These are phyloP conservation scores for Pelecanoides urinatrix DNA, from an alignment of 2,113 vertebrate species.

Conservation along the genomic window DNA sequence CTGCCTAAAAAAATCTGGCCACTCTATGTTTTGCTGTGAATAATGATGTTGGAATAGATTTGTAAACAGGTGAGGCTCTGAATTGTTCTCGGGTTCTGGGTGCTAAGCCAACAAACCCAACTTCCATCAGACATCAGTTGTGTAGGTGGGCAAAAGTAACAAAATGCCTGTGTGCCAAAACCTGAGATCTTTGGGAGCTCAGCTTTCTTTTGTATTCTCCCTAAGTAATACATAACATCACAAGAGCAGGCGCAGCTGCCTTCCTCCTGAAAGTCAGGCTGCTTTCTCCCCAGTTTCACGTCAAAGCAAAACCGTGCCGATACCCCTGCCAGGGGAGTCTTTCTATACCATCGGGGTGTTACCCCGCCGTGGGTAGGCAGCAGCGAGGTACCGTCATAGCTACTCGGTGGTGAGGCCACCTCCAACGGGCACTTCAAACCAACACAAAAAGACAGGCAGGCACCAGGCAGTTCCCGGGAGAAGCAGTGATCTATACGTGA, in stretches of 20 bases:
- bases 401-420: neutral
- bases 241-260: neutral
- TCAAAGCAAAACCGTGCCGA: neutral
- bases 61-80: neutral
- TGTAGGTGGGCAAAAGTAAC: neutral
- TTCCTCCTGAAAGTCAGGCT: neutral
- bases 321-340: neutral
- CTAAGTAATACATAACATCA: neutral
- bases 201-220: neutral
- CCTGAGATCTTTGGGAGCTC: neutral
- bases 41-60: neutral
- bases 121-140: neutral
- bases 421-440: neutral
- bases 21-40: neutral
- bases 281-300: neutral
- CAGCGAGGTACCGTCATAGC: neutral
- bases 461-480: neutral
- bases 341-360: neutral
- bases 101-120: neutral
- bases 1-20: neutral
- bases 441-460: neutral
- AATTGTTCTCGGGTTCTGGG: neutral
- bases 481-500: neutral
- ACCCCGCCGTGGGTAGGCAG: neutral
- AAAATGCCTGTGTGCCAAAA: neutral